phyloP scores from a whole-genome alignment of 2,113 vertebrate genomes.

The Scortum barcoo region DNA sequence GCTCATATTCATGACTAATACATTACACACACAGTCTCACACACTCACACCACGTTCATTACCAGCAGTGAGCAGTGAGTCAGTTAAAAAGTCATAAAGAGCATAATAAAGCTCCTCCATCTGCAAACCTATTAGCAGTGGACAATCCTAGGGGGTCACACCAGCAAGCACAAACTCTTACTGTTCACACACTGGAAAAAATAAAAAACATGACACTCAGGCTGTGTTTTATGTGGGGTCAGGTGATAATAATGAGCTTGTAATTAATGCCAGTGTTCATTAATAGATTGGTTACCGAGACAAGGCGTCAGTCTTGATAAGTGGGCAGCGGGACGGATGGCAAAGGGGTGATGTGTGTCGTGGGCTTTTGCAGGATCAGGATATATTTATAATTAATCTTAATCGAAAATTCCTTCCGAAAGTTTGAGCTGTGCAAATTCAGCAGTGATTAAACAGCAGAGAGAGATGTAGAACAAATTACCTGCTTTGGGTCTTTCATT shows the following conservation, averaged over 20 bases:
- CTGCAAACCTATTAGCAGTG: conserved; percentile 65
- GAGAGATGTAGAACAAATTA: conserved; percentile 13
- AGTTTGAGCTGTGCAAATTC: conserved; percentile 35
- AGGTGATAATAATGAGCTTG: conserved; percentile 23
- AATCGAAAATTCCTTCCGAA: background rate
- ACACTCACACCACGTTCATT: conserved; percentile 25
- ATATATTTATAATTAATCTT: conserved; percentile 29
- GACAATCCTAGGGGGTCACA: conserved; percentile 44
- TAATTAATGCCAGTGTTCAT: conserved; percentile 49
- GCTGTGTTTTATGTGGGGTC: conserved; percentile 20
- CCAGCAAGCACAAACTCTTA: conserved; percentile 18
- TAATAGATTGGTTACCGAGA: conserved; percentile 42
- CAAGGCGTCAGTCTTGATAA: conserved; percentile 33
- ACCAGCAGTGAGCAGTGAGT: conserved; percentile 57
- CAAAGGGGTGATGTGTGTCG: conserved; percentile 7
- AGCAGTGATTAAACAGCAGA: conserved; percentile 5
- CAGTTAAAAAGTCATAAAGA: conserved; percentile 74
- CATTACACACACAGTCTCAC: background rate
- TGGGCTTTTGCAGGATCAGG: conserved; percentile 17
- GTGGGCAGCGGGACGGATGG: conserved; percentile 6
- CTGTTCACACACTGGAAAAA: background rate
- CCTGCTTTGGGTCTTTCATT: conserved; percentile 17
- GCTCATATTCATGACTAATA: conserved; percentile 35
- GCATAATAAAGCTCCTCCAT: conserved; percentile 66
- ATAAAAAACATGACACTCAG: background rate